Base-by-base conservation (phyloP, 2,888 invertebrate species). In the Bellardia pandia region DNA sequence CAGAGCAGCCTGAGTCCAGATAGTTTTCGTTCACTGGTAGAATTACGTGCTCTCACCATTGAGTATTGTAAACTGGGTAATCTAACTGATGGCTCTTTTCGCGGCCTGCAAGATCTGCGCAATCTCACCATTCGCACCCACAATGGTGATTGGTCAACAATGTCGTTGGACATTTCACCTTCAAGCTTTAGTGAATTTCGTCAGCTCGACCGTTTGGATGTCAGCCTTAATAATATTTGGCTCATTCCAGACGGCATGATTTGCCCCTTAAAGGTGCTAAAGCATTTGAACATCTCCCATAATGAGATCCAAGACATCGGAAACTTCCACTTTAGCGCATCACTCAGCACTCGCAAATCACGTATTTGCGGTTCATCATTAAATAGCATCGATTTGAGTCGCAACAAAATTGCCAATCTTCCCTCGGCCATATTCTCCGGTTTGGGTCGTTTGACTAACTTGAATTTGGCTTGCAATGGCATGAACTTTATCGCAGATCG, bases 201-300 rank as follows among this genome's bases (percentile, higher is more conserved):
- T 77, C 97, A 97, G 93, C 94, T 98, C 90, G 97, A 98, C 93
- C 95, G 96, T 89, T 94, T 98, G 90, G 98, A 98, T 93, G 94
- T 98, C 89, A 97, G 97, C 92, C 96, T 96, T 91, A 98, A 98
- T 93, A 98, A 97, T 93, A 97, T 98, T 91, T 97, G 97, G 97
- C 96, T 97, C 78, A 96, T 98, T 91, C 97, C 98, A 45, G 97
- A 97, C 91, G 96, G 96, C 91, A 95, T 97, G 91, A 97, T 98
- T 93, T 98, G 98, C 91, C 96, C 97, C 3, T 93, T 98, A 88
- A 96, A 96, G 76, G 97, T 96, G 91, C 94, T 98, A 90, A 96
- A 97, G 89, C 95, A 95, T 90, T 94, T 98, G 89, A 98, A 98
- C 93, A 96, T 98, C 86, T 98, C 98, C 75, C 96, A 96, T 91